Evolutionary conservation across 2,113 vertebrate species (phyloP), one percentile per base, ranked within the genome.

Genomic region (Scophthalmus maximus): DNA sequence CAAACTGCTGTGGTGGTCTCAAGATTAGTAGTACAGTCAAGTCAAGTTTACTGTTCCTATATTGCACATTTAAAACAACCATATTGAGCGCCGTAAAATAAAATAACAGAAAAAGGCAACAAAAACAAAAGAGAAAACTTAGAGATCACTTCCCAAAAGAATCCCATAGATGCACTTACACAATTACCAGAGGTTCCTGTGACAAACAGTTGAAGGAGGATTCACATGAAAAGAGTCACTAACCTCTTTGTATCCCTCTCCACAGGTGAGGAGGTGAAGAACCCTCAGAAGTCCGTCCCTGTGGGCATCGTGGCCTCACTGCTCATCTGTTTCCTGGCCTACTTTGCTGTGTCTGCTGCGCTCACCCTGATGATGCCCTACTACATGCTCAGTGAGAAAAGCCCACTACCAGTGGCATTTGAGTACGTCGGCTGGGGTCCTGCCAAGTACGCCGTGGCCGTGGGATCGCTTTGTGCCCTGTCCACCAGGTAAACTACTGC

Each of bases 341-440:
- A 96, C 78, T 95, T 94, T 0, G 95, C 94, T 0, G 95, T 96
- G 69, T 96, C 96, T 3, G 95, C 96, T 0, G 89, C 95, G 2
- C 95, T 97, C 46, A 97, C 95, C 0, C 85, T 97, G 64, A 96
- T 96, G 95, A 95, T 96, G 94, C 96, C 95, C 0, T 97, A 96
- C 79, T 95, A 95, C 68, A 7, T 92, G 59, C 94, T 97, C 8
- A 91, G 87, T 68, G 65, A 93, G 49, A 88, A 86, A 61, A 97
- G 94, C 83, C 95, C 95, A 0, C 84, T 97, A 34, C 95, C 95
- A 3, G 87, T 66, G 0, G 95, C 96, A 70, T 97, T 96, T 57
- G 73, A 93, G 1, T 90, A 95, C 3, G 22, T 96, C 17, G 93
- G 91, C 40, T 96, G 96, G 95, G 90, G 32, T 59, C 86, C 91